phyloP scores from a whole-genome alignment of 2,797 vertebrate species.

The Oophaga sylvatica region DNA sequence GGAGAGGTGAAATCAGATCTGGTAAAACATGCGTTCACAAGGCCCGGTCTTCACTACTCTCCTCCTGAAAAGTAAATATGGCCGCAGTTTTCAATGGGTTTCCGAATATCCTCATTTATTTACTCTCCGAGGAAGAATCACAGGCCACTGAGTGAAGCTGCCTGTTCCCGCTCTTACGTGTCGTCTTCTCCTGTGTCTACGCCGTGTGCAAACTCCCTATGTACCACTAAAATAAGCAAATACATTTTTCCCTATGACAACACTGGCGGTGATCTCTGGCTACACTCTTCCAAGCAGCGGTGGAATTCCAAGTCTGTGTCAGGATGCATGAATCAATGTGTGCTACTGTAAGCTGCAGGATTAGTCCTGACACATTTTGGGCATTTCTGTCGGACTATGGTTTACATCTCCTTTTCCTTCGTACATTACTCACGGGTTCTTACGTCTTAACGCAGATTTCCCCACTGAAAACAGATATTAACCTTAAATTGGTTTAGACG shows the following conservation, averaged over 20 bases:
- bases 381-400: slow-evolving; percentile 23
- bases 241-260: slow-evolving; percentile 7
- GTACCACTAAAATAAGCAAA: slow-evolving; percentile 45
- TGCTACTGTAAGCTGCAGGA: slow-evolving; percentile 36
- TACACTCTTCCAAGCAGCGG: not conserved
- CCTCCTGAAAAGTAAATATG: slow-evolving; percentile 45
- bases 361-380: slow-evolving; percentile 38
- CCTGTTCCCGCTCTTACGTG: slow-evolving; percentile 36
- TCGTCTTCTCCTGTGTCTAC: slow-evolving; percentile 16
- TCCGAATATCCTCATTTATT: slow-evolving; percentile 45
- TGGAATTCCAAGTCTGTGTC: not conserved
- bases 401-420: slow-evolving; percentile 31
- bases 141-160: slow-evolving; percentile 20
- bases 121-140: slow-evolving; percentile 37
- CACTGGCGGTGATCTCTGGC: slow-evolving; percentile 5
- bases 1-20: slow-evolving; percentile 55
- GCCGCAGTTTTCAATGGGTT: slow-evolving; percentile 41
- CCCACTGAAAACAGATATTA: slow-evolving; percentile 32
- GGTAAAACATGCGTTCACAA: slow-evolving; percentile 47
- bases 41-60: slow-evolving; percentile 33
- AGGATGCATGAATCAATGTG: slow-evolving; percentile 2
- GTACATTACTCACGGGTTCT: slow-evolving; percentile 33
- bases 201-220: not conserved
- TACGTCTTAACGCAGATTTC: slow-evolving; percentile 22
- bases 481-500: slow-evolving; percentile 30